Conservation (phyloP, 2,797 vertebrate species). For the Mormyrops boulengeri region DNA sequence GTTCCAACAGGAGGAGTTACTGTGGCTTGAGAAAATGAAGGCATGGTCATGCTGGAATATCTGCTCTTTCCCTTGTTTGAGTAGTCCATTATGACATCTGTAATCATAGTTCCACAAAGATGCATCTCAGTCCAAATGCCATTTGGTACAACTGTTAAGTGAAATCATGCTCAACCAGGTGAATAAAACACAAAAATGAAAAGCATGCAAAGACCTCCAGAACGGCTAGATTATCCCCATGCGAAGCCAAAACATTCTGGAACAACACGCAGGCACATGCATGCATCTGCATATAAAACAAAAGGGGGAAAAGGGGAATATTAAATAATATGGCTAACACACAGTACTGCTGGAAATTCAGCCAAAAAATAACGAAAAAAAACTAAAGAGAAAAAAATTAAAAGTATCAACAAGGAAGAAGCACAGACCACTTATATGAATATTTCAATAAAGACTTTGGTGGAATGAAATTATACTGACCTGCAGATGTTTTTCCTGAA, state of each 20-base stretch:
- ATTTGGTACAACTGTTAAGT: slow-evolving; percentile 41
- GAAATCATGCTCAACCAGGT: slow-evolving; percentile 63
- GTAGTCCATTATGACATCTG: slow-evolving; percentile 99
- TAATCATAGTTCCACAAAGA: slow-evolving; percentile 80
- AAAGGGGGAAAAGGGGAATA: slow-evolving; percentile 56
- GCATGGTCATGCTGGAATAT: slow-evolving; percentile 79
- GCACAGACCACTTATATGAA: slow-evolving; percentile 24
- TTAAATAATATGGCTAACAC: slow-evolving; percentile 50
- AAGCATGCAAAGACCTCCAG: slow-evolving; percentile 78
- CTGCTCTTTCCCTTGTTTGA: slow-evolving; percentile 84
- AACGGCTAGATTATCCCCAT: slow-evolving; percentile 72
- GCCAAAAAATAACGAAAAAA: slow-evolving; percentile 25
- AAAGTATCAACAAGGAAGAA: slow-evolving; percentile 57
- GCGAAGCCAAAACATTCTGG: slow-evolving; percentile 82
- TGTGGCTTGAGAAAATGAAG: slow-evolving; percentile 90
- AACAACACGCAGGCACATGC: slow-evolving; percentile 90
- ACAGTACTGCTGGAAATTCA: slow-evolving; percentile 37
- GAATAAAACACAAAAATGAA: slow-evolving; percentile 53
- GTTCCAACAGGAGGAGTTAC: slow-evolving; percentile 66
- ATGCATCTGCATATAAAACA: slow-evolving; percentile 80
- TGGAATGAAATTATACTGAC: slow-evolving; percentile 69
- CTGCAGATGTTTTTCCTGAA: slow-evolving; percentile 81
- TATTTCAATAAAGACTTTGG: background rate
- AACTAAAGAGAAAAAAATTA: slow-evolving; percentile 51
- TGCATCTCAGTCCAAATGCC: slow-evolving; percentile 68